Base-by-base conservation (phyloP, 2,113 vertebrate genomes). In the Litocranius walleri region DNA sequence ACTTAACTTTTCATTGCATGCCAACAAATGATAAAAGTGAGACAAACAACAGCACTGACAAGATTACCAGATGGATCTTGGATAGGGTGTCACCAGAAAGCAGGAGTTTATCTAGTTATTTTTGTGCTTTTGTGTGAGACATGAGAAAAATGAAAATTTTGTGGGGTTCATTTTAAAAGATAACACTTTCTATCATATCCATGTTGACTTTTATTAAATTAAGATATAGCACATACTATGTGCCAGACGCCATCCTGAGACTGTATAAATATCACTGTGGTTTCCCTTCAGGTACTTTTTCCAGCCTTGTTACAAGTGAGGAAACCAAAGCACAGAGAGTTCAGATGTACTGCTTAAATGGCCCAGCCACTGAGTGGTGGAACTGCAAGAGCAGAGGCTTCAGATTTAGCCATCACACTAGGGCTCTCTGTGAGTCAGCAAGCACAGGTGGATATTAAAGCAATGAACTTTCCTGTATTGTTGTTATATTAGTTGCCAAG, bases 11-110 rank as follows among this genome's bases (percentile, higher is more conserved):
- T 82, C 17, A 88, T 93, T 45, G 88, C 30, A 97, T 67, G 82
- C 33, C 81, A 78, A 61, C 50, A 90, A 67, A 59, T 90, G 64
- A 33, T 19, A 64, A 87, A 77, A 91, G 62, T 61, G 74, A 95
- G 56, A 96, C 61, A 89, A 96, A 91, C 52, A 82, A 87, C 9
- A 27, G 62, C 77, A 78, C 48, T 36, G 80, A 67, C 88, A 90
- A 67, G 56, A 94, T 64, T 91, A 78, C 82, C 97, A 96, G 97
- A 78, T 97, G 90, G 93, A 25, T 57, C 33, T 88, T 93, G 36
- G 57, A 84, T 33, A 67, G 61, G 23, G 23, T 78, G 56, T 82
- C 57, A 33, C 74, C 93, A 91, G 1, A 6, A 88, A 50, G n/a
- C 88, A 91, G 52, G 33, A 62, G 48, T 67, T 93, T 80, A 74